phyloP scores from a whole-genome alignment of 2,888 invertebrate species.

The Apoderus coryli region DNA sequence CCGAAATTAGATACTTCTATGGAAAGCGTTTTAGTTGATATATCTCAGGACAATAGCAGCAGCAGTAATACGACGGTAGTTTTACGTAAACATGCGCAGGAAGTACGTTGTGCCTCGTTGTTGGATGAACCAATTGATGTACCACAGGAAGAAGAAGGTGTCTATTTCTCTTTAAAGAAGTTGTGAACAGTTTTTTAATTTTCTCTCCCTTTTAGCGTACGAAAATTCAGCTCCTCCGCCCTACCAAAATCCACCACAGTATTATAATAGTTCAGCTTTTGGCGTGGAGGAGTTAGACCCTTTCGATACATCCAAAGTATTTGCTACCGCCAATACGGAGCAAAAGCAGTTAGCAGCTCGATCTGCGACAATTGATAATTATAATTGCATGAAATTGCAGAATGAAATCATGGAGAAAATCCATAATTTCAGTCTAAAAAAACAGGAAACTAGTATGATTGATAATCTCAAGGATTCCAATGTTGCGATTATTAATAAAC shows the following conservation, averaged over 20 bases:
- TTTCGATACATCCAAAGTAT: constrained; percentile 45
- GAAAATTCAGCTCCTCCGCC: constrained; percentile 33
- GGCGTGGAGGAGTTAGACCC: constrained; percentile 34
- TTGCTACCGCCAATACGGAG: constrained; percentile 12
- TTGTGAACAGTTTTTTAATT: too few relatives aligned
- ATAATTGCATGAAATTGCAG: constrained; percentile 11
- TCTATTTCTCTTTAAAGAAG: too few relatives aligned
- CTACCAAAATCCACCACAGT: constrained; percentile 40
- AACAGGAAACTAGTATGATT: too few relatives aligned
- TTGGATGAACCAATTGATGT: constrained; percentile 63
- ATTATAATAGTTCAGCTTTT: constrained; percentile 35
- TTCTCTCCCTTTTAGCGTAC: too few relatives aligned
- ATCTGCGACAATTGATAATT: not conserved
- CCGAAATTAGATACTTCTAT: constrained; percentile 24
- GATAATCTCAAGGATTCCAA: too few relatives aligned
- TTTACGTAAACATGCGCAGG: constrained; percentile 8
- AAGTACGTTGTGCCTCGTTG: constrained; percentile 36
- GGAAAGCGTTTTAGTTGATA: constrained; percentile 63
- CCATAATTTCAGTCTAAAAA: constrained; percentile 8
- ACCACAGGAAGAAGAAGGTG: constrained; percentile 37
- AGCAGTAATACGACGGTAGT: constrained; percentile 13
- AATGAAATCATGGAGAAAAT: constrained; percentile 16
- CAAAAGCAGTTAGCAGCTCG: constrained; percentile 11
- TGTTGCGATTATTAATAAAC: too few relatives aligned
- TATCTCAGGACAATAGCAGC: constrained; percentile 42